Evolutionary conservation across 2,888 invertebrate species (phyloP), one percentile per base, ranked within the genome.

Genomic region (Rhaphigaster nebulosa): DNA sequence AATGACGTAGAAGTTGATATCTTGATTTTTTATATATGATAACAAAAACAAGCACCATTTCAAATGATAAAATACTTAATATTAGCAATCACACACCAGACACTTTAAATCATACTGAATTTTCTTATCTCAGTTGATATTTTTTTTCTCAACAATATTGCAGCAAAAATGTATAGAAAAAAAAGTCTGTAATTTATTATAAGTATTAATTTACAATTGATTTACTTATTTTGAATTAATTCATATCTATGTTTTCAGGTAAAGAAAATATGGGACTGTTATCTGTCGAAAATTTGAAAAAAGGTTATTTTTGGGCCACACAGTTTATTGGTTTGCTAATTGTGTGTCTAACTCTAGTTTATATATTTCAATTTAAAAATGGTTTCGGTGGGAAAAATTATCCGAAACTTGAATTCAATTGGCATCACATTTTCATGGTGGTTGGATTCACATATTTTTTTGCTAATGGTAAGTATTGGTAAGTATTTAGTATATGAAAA

Each of bases 361-460:
- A 97, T 97, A 95, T 95, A 92, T 94, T 95, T 1, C 93, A 94
- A 76, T 95, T 94, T 93, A 90, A 95, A 87, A 95, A 95, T 20
- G 97, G 97, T 20, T 95, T 97, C 92, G 95, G 95, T 0, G 97
- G 97, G 96, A 94, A 94, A 8, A 95, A 95, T 50, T 93, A 95
- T 93, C 95, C 96, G 6, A 92, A 90, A 1, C 93, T 95, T 41
- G 95, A 97, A 93, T 98, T 98, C 93, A 97, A 97, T 94, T 98
- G 97, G 96, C 98, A 98, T 94, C 98, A 98, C 0, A 94, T 98
- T 13, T 95, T 97, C 90, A 97, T 98, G 97, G 95, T 96, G n/a
- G 94, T 97, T 92, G 97, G 97, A 52, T 94, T 98, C 93, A 95
- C 98, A 80, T 97, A 96, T 94, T 94, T 98, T 23, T 97, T 97